Evolutionary conservation across 2,113 vertebrate genomes (phyloP), one percentile per base, ranked within the genome.

Genomic region (Sylvia atricapilla): DNA sequence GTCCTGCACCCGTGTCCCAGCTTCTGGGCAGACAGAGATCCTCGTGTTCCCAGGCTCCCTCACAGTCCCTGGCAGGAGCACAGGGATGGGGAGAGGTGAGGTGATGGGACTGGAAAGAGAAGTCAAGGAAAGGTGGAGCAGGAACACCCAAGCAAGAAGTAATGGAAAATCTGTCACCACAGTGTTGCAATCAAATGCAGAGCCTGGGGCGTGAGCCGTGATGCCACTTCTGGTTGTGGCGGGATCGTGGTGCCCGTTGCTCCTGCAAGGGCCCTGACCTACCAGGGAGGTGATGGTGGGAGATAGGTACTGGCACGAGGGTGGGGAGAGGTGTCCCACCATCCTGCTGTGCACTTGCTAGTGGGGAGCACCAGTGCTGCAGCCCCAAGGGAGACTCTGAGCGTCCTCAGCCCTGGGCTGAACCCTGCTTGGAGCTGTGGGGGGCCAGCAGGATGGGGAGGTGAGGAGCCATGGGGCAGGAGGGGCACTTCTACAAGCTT

Each of bases 121-220:
- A 84, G 76, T 46, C 49, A 47, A 82, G 77, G 73, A 67, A 73
- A 89, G 89, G 87, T 0, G 1, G 78, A 90, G 87, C 27, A 53
- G 90, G 58, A 94, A 95, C n/a, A 0, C 78, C 67, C 59, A 16
- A 90, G 78, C 2, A 14, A 85, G 53, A 46, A 75, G 70, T 53
- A 69, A 88, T 96, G 90, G 96, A 95, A 96, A 95, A 90, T 58
- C 87, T 83, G 49, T 90, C 67, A 46, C 44, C 0, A 6, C 43
- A 6, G 7, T 79, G n/a, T 76, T 66, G 88, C 74, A 73, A 82
- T 80, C 49, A 44, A 55, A 37, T 1, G 6, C 1, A 9, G 68
- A 80, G 67, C n/a, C 46, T n/a, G 73, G 69, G 87, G 50, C 4
- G 1, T 33, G 69, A 75, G 77, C 68, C 0, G 0, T 19, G 70